Conservation (phyloP, 53 echinoderm and acorn worm genomes). For the Paracentrotus lividus region DNA sequence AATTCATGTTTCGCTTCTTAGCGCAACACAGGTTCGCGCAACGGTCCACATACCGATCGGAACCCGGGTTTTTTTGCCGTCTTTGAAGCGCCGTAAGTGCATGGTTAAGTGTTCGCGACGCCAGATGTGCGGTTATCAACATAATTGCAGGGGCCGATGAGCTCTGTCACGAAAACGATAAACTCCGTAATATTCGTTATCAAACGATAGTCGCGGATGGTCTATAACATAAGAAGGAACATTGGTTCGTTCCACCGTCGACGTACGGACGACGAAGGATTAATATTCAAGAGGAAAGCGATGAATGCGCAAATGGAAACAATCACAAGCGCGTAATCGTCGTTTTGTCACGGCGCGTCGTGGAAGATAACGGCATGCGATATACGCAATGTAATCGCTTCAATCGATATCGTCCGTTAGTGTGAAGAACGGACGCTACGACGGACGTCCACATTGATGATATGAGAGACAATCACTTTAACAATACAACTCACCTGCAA, state of each 20-base stretch:
- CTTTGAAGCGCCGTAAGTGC: neutral
- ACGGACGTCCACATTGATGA: too few relatives aligned
- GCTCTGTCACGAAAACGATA: neutral
- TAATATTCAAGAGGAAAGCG: neutral
- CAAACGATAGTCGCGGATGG: neutral
- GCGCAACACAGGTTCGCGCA: neutral
- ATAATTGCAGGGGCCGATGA: constrained; percentile 15
- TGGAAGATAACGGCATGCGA: too few relatives aligned
- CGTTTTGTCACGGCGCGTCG: constrained; percentile 10
- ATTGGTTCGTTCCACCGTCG: neutral
- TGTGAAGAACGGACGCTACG: too few relatives aligned
- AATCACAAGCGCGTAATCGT: neutral
- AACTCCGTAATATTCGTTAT: neutral
- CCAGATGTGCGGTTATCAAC: neutral
- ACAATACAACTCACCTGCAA: too few relatives aligned
- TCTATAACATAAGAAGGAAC: neutral
- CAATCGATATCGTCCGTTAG: too few relatives aligned
- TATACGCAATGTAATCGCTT: too few relatives aligned
- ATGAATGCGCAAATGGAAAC: neutral
- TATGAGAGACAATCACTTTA: too few relatives aligned
- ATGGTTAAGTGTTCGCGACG: neutral
- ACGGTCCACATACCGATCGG: neutral
- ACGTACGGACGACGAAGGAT: neutral
- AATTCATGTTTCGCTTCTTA: constrained; percentile 36
- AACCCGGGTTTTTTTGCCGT: neutral